Conservation (phyloP, 2,113 vertebrate species). For the Acinonyx jubatus region DNA sequence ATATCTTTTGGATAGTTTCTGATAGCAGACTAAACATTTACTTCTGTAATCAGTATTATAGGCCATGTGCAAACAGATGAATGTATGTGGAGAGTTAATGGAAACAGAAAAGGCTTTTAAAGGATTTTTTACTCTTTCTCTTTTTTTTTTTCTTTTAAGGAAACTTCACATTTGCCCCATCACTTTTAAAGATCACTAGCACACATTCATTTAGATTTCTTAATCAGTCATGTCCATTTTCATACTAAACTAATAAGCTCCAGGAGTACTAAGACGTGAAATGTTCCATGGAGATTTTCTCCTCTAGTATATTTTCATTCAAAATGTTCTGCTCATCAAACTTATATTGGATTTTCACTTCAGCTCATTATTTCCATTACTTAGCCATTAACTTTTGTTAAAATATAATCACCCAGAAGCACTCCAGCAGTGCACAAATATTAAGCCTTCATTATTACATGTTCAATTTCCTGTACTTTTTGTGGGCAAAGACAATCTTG, state of each 20-base stretch:
- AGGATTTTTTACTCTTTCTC: background rate
- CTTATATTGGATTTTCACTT: slow-evolving; percentile 70
- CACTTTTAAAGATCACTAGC: background rate
- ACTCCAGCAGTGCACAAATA: slow-evolving; percentile 64
- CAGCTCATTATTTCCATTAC: slow-evolving; percentile 79
- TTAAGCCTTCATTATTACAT: slow-evolving; percentile 65
- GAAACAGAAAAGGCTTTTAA: background rate
- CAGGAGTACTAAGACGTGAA: background rate
- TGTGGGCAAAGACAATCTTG: background rate
- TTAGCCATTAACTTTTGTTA: slow-evolving; percentile 80
- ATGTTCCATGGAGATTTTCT: slow-evolving; percentile 26
- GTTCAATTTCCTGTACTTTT: slow-evolving; percentile 45
- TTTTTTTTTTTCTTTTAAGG: background rate
- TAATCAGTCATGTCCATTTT: background rate
- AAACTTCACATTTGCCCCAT: background rate
- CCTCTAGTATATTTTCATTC: background rate
- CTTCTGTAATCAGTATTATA: background rate
- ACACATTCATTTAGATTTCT: background rate
- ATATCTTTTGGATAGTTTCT: background rate
- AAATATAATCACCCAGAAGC: slow-evolving; percentile 78
- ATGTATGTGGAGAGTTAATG: background rate
- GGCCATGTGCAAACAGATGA: background rate
- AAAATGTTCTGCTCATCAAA: slow-evolving; percentile 74
- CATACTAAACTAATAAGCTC: slow-evolving; percentile 25
- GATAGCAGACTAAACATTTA: background rate